phyloP scores from a whole-genome alignment of 2,888 invertebrate species.

The Sipha maydis region DNA sequence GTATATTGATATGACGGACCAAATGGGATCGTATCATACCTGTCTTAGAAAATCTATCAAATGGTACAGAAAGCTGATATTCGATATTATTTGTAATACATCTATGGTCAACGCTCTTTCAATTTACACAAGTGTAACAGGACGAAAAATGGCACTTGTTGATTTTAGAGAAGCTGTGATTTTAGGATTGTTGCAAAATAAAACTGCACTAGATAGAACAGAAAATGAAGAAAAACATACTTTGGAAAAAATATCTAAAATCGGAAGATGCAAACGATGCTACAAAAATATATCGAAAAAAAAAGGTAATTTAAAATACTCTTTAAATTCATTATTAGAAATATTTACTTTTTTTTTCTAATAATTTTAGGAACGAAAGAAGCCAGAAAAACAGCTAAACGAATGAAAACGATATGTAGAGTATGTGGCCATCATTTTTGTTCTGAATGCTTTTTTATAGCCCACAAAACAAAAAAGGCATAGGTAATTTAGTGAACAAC shows the following conservation, averaged over 20 bases:
- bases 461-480: no score
- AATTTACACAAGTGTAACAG: neutral
- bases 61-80: slow-evolving; percentile 28
- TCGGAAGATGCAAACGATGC: slow-evolving; percentile 23
- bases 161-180: slow-evolving; percentile 25
- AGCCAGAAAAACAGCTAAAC: neutral
- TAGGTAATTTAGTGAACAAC: no score
- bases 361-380: slow-evolving; percentile 13
- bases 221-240: neutral
- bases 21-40: neutral
- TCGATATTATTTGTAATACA: no score
- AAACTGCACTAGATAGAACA: neutral
- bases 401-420: neutral
- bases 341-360: no score
- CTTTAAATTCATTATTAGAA: no score
- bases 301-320: no score
- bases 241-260: slow-evolving; percentile 25
- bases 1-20: slow-evolving; percentile 22
- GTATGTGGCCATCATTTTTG: neutral
- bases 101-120: slow-evolving; percentile 26
- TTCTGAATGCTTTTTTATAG: no score
- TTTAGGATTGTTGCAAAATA: slow-evolving; percentile 12
- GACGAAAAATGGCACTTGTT: neutral
- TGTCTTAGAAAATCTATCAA: slow-evolving; percentile 23
- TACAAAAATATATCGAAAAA: no score